These are phyloP conservation scores for Drosophila suzukii DNA, from an alignment of 1,140 invertebrate genomes.

Conservation along the genomic window DNA sequence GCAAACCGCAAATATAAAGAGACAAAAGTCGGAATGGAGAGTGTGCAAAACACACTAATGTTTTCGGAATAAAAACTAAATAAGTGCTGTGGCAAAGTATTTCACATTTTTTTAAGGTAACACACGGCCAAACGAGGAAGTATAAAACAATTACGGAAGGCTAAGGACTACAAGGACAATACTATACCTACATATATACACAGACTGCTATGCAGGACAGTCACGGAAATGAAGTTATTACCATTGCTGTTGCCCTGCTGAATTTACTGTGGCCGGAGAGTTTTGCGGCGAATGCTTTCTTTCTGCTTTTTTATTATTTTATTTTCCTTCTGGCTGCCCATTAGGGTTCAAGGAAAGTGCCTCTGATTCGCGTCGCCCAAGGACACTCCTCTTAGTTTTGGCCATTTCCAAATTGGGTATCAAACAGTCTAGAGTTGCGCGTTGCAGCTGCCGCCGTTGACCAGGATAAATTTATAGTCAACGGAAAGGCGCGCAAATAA, in stretches of 20 bases:
- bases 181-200: slow-evolving; percentile 11
- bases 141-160: slow-evolving; percentile 59
- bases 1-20: slow-evolving; percentile 23
- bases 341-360: slow-evolving; percentile 15
- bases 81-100: slow-evolving; percentile 26
- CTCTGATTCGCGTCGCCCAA: neutral
- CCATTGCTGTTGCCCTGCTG: slow-evolving; percentile 41
- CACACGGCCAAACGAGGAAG: slow-evolving; percentile 30
- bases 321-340: slow-evolving; percentile 12
- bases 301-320: slow-evolving; percentile 16
- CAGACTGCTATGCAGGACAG: slow-evolving; percentile 30
- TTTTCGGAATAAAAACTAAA: slow-evolving; percentile 40
- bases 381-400: neutral
- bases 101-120: slow-evolving; percentile 50
- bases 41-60: slow-evolving; percentile 45
- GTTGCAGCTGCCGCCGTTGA: slow-evolving; percentile 14
- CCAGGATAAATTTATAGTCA: slow-evolving; percentile 60
- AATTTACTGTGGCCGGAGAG: slow-evolving; percentile 54
- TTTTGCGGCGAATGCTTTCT: slow-evolving; percentile 41
- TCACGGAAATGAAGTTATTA: slow-evolving; percentile 69
- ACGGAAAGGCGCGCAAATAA: slow-evolving; percentile 69
- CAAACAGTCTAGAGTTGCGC: slow-evolving; percentile 1
- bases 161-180: slow-evolving; percentile 52
- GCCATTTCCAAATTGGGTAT: slow-evolving; percentile 30
- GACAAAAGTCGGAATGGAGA: slow-evolving; percentile 15